Conservation (phyloP, 2,113 vertebrate genomes). For the Xenopus laevis region DNA sequence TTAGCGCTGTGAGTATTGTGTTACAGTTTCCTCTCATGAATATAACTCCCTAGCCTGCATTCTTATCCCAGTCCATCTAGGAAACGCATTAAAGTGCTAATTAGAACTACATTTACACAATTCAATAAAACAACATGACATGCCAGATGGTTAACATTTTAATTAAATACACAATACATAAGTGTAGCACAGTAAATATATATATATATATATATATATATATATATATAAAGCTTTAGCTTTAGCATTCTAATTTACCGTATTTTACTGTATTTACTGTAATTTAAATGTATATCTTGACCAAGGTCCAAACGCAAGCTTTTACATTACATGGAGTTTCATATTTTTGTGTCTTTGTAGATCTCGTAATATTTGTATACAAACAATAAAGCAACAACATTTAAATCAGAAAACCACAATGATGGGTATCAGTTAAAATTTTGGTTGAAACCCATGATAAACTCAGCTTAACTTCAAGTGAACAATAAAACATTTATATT, state of each 20-base stretch:
- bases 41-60: neutral
- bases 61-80: neutral
- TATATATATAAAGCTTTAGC: too few species aligned
- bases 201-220: too few species aligned
- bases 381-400: conserved; percentile 32
- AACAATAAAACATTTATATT: conserved; percentile 33
- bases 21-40: neutral
- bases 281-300: neutral
- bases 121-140: conserved; percentile 9
- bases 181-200: conserved; percentile 12
- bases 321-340: conserved; percentile 2
- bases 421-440: conserved; percentile 9
- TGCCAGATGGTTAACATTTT: conserved; percentile 27
- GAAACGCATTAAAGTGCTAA: conserved; percentile 15
- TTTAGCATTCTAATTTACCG: too few species aligned
- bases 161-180: conserved; percentile 13
- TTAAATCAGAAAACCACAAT: conserved; percentile 16
- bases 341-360: conserved; percentile 25
- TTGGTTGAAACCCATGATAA: conserved; percentile 30
- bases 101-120: conserved; percentile 3
- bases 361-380: conserved; percentile 36
- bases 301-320: neutral
- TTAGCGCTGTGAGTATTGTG: neutral
- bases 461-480: conserved; percentile 30
- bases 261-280: too few species aligned